These are phyloP conservation scores for Drosophila teissieri DNA, from an alignment of 1,140 invertebrate species.

Conservation along the genomic window DNA sequence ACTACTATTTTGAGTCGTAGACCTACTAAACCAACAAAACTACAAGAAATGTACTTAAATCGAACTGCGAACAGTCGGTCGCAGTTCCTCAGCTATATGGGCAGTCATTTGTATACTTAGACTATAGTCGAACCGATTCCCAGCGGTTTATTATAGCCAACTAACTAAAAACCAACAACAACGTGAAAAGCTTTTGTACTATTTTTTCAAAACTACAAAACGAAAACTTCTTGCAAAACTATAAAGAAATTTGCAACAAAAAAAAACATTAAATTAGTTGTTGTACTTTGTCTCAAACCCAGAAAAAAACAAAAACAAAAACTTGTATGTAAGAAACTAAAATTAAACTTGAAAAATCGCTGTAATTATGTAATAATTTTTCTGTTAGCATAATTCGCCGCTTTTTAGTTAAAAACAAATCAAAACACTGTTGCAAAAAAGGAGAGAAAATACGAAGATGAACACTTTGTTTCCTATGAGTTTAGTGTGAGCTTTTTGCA, in stretches of 20 bases:
- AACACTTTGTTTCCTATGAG: slow-evolving; percentile 68
- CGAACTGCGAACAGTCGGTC: slow-evolving; percentile 53
- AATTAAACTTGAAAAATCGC: slow-evolving; percentile 58
- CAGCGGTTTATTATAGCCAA: slow-evolving; percentile 63
- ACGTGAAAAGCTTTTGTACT: slow-evolving; percentile 81
- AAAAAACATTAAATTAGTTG: slow-evolving; percentile 69
- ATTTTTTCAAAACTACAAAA: slow-evolving; percentile 75
- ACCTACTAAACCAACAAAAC: slow-evolving; percentile 68
- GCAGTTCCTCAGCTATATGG: slow-evolving; percentile 83
- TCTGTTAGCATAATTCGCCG: slow-evolving; percentile 77
- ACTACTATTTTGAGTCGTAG: slow-evolving; percentile 67
- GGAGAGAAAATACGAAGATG: slow-evolving; percentile 37
- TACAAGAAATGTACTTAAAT: slow-evolving; percentile 70
- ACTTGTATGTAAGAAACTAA: slow-evolving; percentile 48
- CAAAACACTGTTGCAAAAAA: slow-evolving; percentile 52
- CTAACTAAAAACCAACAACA: slow-evolving; percentile 62
- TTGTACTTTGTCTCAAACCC: slow-evolving; percentile 82
- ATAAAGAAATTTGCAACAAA: slow-evolving; percentile 38
- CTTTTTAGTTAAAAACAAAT: slow-evolving; percentile 69
- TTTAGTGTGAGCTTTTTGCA: slow-evolving; percentile 75
- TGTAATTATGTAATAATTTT: slow-evolving; percentile 72
- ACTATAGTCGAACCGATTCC: slow-evolving; percentile 59
- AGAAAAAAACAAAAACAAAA: slow-evolving; percentile 38
- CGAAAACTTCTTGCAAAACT: slow-evolving; percentile 55
- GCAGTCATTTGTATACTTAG: slow-evolving; percentile 81